phyloP scores from a whole-genome alignment of 2,888 invertebrate species.

The Eupithecia dodoneata region DNA sequence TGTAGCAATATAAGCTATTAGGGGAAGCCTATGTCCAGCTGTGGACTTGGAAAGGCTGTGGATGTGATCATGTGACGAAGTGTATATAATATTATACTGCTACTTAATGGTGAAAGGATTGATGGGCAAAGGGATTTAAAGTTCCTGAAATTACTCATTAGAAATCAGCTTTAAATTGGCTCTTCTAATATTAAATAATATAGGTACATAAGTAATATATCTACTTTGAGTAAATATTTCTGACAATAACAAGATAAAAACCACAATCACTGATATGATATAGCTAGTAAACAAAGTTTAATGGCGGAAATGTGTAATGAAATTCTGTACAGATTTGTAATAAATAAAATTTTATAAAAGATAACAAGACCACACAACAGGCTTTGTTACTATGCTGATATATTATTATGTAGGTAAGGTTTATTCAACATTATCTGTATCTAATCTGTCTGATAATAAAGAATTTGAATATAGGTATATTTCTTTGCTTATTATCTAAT shows the following conservation, averaged over 20 bases:
- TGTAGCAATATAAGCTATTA: no score
- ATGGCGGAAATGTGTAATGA: neutral
- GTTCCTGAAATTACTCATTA: neutral
- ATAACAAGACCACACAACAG: slow-evolving; percentile 31
- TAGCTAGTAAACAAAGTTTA: neutral
- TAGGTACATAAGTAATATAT: neutral
- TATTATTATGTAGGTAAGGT: neutral
- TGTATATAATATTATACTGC: no score
- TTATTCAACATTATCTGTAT: neutral
- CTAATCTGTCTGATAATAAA: no score
- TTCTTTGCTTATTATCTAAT: neutral
- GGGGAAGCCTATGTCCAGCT: neutral
- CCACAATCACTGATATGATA: neutral
- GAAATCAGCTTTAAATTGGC: neutral
- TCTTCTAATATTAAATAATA: neutral
- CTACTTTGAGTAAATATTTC: neutral
- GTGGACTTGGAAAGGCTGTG: neutral
- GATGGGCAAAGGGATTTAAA: neutral
- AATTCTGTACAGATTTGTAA: neutral
- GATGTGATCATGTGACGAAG: no score
- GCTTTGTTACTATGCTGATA: slow-evolving; percentile 29
- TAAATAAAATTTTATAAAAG: slow-evolving; percentile 38
- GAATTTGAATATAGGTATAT: no score
- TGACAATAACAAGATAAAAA: slow-evolving; percentile 2
- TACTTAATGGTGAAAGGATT: no score